Evolutionary conservation across 1,140 invertebrate species (phyloP).

Genomic region (Drosophila hydei): DNA sequence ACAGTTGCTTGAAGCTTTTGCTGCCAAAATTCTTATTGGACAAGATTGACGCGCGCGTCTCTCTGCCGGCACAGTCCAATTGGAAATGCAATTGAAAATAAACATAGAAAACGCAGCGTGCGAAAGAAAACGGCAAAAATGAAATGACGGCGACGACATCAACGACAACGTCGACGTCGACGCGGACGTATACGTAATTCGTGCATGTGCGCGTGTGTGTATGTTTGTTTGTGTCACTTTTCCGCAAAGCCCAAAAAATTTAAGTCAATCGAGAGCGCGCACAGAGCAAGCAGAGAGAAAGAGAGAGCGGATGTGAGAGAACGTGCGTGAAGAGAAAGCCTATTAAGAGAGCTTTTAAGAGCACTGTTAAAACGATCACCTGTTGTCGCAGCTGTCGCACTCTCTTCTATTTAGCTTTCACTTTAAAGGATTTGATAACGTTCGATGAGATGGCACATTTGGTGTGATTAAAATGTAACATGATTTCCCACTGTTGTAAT

Average conservation of each 20-base stretch:
- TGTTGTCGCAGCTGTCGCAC: constrained; percentile 27
- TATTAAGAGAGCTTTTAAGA: constrained; percentile 33
- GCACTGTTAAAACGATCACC: constrained; percentile 57
- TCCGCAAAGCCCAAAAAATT: constrained; percentile 70
- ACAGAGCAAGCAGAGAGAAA: constrained; percentile 24
- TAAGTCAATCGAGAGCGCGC: constrained; percentile 39
- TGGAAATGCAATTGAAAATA: constrained; percentile 79
- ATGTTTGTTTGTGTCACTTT: constrained; percentile 51
- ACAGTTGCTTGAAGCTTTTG: background rate
- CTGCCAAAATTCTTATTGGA: constrained; percentile 13
- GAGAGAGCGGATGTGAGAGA: constrained; percentile 5
- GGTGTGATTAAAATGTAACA: constrained; percentile 19
- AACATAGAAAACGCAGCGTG: constrained; percentile 60
- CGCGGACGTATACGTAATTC: constrained; percentile 72
- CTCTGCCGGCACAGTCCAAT: constrained; percentile 53
- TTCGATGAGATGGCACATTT: constrained; percentile 5
- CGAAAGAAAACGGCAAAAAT: constrained; percentile 66
- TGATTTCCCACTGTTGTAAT: constrained; percentile 13
- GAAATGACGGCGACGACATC: constrained; percentile 42
- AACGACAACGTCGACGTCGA: constrained; percentile 41
- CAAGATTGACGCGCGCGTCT: constrained; percentile 51
- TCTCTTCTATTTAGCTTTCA: constrained; percentile 14
- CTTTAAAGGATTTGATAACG: constrained; percentile 39
- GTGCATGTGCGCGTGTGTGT: background rate
- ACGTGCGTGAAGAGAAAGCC: constrained; percentile 15